Conservation (phyloP, 2,888 invertebrate species). For the Tridacna crocea region DNA sequence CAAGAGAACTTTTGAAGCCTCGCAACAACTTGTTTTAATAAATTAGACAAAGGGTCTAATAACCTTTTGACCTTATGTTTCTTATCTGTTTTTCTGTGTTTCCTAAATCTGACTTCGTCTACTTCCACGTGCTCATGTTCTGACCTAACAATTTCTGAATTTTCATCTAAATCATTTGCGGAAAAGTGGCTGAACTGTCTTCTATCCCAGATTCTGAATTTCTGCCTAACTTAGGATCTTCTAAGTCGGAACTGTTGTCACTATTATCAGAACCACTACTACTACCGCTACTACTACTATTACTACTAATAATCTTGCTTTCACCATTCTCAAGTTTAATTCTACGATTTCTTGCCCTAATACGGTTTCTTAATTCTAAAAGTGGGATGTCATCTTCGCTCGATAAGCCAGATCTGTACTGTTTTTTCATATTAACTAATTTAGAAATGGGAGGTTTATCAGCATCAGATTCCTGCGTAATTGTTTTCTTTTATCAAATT, state of each 20-base stretch:
- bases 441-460: not conserved
- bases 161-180: not conserved
- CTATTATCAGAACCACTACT: not conserved
- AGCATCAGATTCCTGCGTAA: not conserved
- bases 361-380: conserved; percentile 6
- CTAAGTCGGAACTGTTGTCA: not conserved
- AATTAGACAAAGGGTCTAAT: not conserved
- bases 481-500: not conserved
- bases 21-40: conserved; percentile 7
- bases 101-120: not conserved
- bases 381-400: conserved; percentile 19
- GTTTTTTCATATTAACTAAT: not conserved
- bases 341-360: conserved; percentile 14
- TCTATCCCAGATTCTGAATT: not conserved
- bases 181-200: conserved; percentile 10
- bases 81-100: not conserved
- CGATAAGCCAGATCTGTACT: conserved; percentile 17
- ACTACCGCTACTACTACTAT: not conserved
- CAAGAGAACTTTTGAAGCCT: not conserved
- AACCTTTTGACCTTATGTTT: conserved; percentile 2
- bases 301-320: conserved; percentile 6
- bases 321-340: conserved; percentile 3
- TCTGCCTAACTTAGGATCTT: not conserved
- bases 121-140: not conserved
- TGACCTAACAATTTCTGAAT: not conserved